Base-by-base conservation (phyloP, 1,140 invertebrate species). In the Drosophila parvula region DNA sequence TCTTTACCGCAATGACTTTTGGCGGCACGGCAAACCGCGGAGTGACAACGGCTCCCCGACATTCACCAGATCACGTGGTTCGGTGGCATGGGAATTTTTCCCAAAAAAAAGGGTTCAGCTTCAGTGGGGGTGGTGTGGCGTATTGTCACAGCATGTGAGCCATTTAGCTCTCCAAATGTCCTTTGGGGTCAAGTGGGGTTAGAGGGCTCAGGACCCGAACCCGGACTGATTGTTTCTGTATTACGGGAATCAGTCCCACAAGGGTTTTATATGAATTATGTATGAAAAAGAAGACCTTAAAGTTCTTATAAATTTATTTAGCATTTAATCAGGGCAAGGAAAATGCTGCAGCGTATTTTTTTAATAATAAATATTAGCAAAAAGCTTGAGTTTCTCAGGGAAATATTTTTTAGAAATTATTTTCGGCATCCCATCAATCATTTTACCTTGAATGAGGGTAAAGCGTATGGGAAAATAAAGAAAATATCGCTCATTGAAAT, bases 1-100 rank as follows among this genome's bases (percentile, higher is more conserved):
- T 89, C 84, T 89, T 89, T 89, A 76, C 74, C 74, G 74, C 74
- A 89, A 81, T 74, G 80, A 83, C 75, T 75, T 67, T 71, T 32
- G 60, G 51, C 51, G 48, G 64, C 51, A 48, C 51, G 34, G 40
- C 51, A 55, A 55, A 55, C 51, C 51, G 51, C 61, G 63, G 40
- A 43, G 67, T 78, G 75, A 65, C 75, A 78, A 71, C 65, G 47
- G 60, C 40, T 40, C 38, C 40, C 4, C 12, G 38, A 14, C 48
- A 28, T 28, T n/a, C 28, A 43, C 38, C 67, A 27, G 48, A 40
- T 36, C 27, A 53, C n/a, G n/a, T 40, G 47, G 38, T 8, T 22
- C 10, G 43, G 16, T 7, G 12, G 30, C 12, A n/a, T 10, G 4
- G 14, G 48, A 14, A 44, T 30, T 69, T 65, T 14, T 30, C 3